Base-by-base conservation (phyloP, 53 echinoderm and acorn worm genomes). In the Paracentrotus lividus region DNA sequence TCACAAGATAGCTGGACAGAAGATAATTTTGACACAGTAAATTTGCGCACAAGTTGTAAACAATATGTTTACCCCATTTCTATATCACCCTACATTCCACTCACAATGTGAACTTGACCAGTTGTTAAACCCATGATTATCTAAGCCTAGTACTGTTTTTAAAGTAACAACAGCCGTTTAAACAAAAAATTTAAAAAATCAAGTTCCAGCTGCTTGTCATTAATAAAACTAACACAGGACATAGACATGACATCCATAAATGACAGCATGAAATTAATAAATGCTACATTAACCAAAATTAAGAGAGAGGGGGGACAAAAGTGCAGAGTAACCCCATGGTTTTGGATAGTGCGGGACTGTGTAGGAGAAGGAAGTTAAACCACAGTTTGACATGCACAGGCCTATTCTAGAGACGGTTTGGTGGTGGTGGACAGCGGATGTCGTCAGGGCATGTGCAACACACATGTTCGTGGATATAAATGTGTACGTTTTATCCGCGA, bases 341-440 rank as follows among this genome's bases (percentile, higher is more conserved):
- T 89, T 65, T 59, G 27, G 21, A 65, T 89, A 24, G 89, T 89
- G 60, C 65, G 89, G 89, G 89, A 89, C 89, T 61, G n/a, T n/a
- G n/a, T n/a, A n/a, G n/a, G n/a, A 23, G 38, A 27, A 57, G 65
- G 89, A 89, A 89, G 89, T 42, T 21, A 10, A 44, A 89, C 89
- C 89, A 89, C 89, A 89, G 34, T 16, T 23, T 36, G 55, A 87
- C 87, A 87, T 34, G 16, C 42, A 29, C 5, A 5, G 53, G 85
- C 56, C 53, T 56, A 55, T 54, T 87, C 58, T 18, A 4, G 32
- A 53, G 54, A 55, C 56, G 55, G n/a, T 86, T 55, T n/a, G 14
- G 55, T 55, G 14, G 55, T 55, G 32, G 31, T 56, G 87, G 87
- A 56, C 87, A 64, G 43, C 86, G 86, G 65, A 89, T 89, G 61